Percentiles rank a stretch among this genome's conserved stretches.
phyloP scores from a whole-genome alignment of 2,888 invertebrate genomes.

The Troides oblongomaculatus region DNA sequence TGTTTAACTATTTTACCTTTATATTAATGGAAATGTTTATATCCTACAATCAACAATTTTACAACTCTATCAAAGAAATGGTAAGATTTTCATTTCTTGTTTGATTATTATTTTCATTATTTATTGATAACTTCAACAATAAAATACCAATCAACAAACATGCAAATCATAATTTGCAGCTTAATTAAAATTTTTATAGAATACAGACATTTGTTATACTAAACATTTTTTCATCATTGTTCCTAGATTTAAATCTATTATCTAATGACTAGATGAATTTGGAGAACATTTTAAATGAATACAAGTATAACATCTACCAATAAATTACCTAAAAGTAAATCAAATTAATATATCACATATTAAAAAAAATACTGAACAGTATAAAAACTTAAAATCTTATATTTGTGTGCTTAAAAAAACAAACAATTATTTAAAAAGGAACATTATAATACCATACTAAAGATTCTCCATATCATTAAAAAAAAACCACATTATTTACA shows the following conservation, averaged over 20 bases:
- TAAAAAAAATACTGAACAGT: not conserved
- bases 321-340: not conserved
- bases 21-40: not conserved
- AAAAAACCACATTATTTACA: not conserved
- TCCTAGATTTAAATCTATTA: not conserved
- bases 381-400: not conserved
- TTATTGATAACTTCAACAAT: too few species aligned
- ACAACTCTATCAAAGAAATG: not conserved
- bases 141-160: not conserved
- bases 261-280: slow-evolving; percentile 19
- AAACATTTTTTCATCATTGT: slow-evolving; percentile 1
- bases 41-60: not conserved
- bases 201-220: not conserved
- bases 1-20: not conserved
- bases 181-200: not conserved
- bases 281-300: slow-evolving; percentile 1
- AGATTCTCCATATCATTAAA: not conserved
- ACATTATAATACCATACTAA: not conserved
- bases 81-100: not conserved
- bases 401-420: slow-evolving; percentile 1
- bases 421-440: not conserved
- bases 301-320: not conserved
- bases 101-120: not conserved
- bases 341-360: not conserved
- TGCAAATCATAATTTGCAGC: not conserved